These are phyloP conservation scores for Tinamus guttatus DNA, from an alignment of 2,113 vertebrate genomes.

Conservation along the genomic window DNA sequence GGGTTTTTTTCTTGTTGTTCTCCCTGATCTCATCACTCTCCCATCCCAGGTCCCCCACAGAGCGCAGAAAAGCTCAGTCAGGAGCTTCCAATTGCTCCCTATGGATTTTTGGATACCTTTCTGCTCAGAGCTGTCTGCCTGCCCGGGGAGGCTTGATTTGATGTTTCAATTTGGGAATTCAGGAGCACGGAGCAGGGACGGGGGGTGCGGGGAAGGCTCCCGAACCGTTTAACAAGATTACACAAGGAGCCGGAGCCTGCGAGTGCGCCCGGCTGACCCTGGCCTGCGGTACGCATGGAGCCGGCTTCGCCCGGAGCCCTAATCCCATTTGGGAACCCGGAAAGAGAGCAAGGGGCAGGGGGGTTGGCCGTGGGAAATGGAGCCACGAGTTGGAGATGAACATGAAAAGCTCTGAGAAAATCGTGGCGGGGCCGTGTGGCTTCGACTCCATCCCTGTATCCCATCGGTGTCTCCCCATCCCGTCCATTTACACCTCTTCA, in stretches of 20 bases:
- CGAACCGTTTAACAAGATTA: slow-evolving; percentile 83
- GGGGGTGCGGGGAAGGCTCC: background rate
- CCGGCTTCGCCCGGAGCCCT: slow-evolving; percentile 59
- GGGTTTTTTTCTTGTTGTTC: too few species aligned
- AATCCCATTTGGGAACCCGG: background rate
- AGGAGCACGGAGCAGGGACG: background rate
- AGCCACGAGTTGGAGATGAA: background rate
- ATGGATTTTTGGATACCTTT: too few species aligned
- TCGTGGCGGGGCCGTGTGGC: too few species aligned
- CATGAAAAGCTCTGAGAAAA: background rate
- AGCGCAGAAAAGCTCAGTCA: too few species aligned
- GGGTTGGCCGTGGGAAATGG: background rate
- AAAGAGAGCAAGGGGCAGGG: fast-evolving
- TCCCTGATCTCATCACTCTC: too few species aligned
- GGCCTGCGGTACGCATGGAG: slow-evolving; percentile 28
- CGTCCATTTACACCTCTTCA: background rate
- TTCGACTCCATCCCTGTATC: fast-evolving
- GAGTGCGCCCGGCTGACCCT: slow-evolving; percentile 56
- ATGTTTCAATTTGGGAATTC: slow-evolving; percentile 57
- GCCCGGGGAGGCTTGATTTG: slow-evolving; percentile 15
- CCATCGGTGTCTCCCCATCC: background rate
- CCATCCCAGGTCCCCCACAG: too few species aligned
- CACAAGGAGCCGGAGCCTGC: slow-evolving; percentile 38
- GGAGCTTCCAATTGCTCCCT: too few species aligned
- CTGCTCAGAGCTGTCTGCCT: background rate